A percentile compares a stretch with the other conserved stretches of the same genome.
Conservation (phyloP, 1,140 invertebrate species). For the Drosophila repleta region DNA sequence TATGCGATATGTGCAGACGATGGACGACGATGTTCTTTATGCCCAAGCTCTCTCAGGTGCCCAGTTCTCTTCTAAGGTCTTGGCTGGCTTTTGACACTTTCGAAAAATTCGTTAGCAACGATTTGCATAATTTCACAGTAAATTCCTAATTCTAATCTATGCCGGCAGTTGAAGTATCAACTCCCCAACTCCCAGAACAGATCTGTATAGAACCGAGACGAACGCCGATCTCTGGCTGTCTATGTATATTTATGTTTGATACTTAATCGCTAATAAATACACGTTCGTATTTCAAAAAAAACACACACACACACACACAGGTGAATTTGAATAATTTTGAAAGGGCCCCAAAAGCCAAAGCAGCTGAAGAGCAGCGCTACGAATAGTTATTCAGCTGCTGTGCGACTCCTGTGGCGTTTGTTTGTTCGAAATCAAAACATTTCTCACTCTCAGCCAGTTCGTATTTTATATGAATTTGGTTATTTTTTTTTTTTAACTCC, state of each 20-base stretch:
- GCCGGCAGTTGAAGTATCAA: slow-evolving; percentile 37
- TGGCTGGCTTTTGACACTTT: slow-evolving; percentile 65
- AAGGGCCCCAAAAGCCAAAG: slow-evolving; percentile 40
- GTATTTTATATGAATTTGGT: background rate
- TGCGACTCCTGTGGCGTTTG: slow-evolving; percentile 68
- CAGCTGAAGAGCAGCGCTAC: background rate
- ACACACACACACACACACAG: slow-evolving; percentile 2
- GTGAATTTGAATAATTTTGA: slow-evolving; percentile 73
- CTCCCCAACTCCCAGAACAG: slow-evolving; percentile 9
- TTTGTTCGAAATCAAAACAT: slow-evolving; percentile 80
- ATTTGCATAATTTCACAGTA: slow-evolving; percentile 81
- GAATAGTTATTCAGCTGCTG: slow-evolving; percentile 38
- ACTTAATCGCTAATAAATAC: slow-evolving; percentile 79
- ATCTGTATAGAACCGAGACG: slow-evolving; percentile 1
- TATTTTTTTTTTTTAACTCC: background rate
- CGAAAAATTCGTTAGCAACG: slow-evolving; percentile 63
- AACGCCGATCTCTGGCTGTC: background rate
- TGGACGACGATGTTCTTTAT: background rate
- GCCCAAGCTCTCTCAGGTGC: too few species aligned
- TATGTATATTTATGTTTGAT: slow-evolving; percentile 50
- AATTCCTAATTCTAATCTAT: slow-evolving; percentile 68
- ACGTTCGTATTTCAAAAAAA: slow-evolving; percentile 76
- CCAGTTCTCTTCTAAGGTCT: slow-evolving; percentile 4
- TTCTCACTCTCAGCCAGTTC: slow-evolving; percentile 43
- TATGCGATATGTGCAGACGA: slow-evolving; percentile 12